Percentiles rank a stretch among this genome's conserved stretches.
Evolutionary conservation across 2,888 invertebrate species (phyloP).

Genomic region (Acleris cristana): DNA sequence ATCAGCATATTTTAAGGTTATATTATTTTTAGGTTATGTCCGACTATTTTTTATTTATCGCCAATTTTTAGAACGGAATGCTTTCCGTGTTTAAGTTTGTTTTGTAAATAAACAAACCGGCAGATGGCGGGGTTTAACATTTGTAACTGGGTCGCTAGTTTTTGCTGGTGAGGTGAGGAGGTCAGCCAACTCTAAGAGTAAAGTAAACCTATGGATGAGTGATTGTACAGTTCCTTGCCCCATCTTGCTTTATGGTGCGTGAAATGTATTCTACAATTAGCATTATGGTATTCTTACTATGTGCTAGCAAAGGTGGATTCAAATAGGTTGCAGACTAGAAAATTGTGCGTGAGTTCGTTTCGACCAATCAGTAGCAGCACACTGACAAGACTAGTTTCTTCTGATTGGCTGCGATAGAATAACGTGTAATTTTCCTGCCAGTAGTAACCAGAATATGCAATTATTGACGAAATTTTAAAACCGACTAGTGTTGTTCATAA

Average conservation of each 20-base stretch:
- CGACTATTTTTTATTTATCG: conserved; percentile 26
- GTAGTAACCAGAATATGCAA: too few relatives aligned
- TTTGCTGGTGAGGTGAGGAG: conserved; percentile 25
- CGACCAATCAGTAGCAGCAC: too few relatives aligned
- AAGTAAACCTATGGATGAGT: conserved; percentile 9
- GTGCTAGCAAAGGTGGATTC: background rate
- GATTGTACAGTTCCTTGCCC: conserved; percentile 22
- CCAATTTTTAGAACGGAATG: conserved; percentile 28
- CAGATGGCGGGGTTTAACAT: conserved; percentile 18
- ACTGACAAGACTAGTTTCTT: too few relatives aligned
- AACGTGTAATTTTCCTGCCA: too few relatives aligned
- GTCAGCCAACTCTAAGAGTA: conserved; percentile 31
- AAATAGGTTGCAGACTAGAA: too few relatives aligned
- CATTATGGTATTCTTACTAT: conserved; percentile 7
- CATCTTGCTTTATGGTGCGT: conserved; percentile 14
- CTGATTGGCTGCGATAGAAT: too few relatives aligned
- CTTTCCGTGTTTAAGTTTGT: conserved; percentile 25
- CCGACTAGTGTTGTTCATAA: too few relatives aligned
- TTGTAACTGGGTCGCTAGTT: conserved; percentile 17
- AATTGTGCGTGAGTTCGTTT: too few relatives aligned
- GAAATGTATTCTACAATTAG: conserved; percentile 15
- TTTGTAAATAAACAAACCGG: conserved; percentile 32
- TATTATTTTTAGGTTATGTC: conserved; percentile 50
- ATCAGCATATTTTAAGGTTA: conserved; percentile 36
- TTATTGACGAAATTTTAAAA: too few relatives aligned